Evolutionary conservation across 53 echinoderm and acorn worm species (phyloP), one percentile per base, ranked within the genome.

Genomic region (Paracentrotus lividus): DNA sequence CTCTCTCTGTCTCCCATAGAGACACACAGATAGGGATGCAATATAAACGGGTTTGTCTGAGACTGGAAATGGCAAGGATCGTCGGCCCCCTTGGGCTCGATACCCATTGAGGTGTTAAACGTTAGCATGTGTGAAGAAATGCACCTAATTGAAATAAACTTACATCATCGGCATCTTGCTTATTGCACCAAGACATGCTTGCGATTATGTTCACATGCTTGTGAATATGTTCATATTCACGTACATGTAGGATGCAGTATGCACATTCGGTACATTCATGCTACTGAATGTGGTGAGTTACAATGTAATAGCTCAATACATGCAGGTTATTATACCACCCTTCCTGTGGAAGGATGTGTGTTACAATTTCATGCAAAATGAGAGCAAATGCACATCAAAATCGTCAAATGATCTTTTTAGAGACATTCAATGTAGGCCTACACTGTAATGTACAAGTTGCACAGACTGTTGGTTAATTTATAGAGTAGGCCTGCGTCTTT

Each of bases 141-240:
- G 53, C 72, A 29, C 69, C 90, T 90, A 90, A 90, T 90, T 90
- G 90, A 90, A 69, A 90, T 89, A 81, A 45, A 81, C 81, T 81
- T 81, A 47, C 81, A 44, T 44, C 47, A 26, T n/a, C n/a, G n/a
- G n/a, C n/a, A n/a, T 81, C 81, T 81, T 81, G 81, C 47, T n/a
- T 47, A 81, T 45, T 47, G 47, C 47, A 81, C n/a, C 32, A 40
- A 72, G 72, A 72, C 20, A 21, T 8, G 38, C 12, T 34, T 72
- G 18, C 20, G 65, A 65, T 24, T 4, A 65, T 65, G 16, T 26
- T 8, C 27, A n/a, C 64, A 64, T 64, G 36, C 16, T n/a, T n/a
- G n/a, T n/a, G n/a, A n/a, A n/a, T n/a, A n/a, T n/a, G n/a, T n/a
- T n/a, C n/a, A n/a, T n/a, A n/a, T n/a, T n/a, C n/a, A n/a, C n/a